Evolutionary conservation across 2,797 vertebrate species (phyloP).

Genomic region (Hippopotamyrus pictus): DNA sequence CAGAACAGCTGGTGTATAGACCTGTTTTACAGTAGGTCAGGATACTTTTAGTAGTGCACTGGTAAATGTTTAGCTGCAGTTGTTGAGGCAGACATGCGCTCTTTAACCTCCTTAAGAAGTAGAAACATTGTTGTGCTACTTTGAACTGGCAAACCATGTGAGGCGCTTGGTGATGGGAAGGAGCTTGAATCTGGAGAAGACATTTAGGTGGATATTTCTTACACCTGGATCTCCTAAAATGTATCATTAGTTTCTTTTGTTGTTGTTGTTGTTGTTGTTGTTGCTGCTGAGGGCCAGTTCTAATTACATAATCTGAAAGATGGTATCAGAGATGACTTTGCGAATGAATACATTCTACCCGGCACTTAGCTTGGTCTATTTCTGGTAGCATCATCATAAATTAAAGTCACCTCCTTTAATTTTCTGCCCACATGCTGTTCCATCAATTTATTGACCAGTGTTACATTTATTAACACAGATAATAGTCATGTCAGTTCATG

Average conservation of each 20-base stretch:
- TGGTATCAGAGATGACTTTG: not conserved
- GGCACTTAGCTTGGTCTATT: not conserved
- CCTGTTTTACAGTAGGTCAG: not conserved
- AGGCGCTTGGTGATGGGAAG: not conserved
- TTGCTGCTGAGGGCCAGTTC: not conserved
- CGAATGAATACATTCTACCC: not conserved
- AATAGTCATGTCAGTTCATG: not conserved
- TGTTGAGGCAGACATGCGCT: not conserved
- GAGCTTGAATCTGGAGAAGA: not conserved
- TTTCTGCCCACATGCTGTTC: slow-evolving; percentile 1
- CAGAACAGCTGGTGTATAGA: not conserved
- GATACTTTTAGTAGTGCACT: not conserved
- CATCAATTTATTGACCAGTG: not conserved
- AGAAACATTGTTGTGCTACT: not conserved
- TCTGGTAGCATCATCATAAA: slow-evolving; percentile 7
- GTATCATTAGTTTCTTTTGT: not conserved
- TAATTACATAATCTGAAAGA: not conserved
- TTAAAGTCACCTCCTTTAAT: not conserved
- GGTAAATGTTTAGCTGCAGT: not conserved
- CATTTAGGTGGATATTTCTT: not conserved
- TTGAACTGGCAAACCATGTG: not conserved
- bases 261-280: not conserved
- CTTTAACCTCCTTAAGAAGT: not conserved
- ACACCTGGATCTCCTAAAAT: not conserved
- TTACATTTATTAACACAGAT: not conserved